A percentile compares a stretch with the other conserved stretches of the same genome.
phyloP scores from a whole-genome alignment of 2,113 vertebrate genomes.

The Ptilorrhoa leucosticta region DNA sequence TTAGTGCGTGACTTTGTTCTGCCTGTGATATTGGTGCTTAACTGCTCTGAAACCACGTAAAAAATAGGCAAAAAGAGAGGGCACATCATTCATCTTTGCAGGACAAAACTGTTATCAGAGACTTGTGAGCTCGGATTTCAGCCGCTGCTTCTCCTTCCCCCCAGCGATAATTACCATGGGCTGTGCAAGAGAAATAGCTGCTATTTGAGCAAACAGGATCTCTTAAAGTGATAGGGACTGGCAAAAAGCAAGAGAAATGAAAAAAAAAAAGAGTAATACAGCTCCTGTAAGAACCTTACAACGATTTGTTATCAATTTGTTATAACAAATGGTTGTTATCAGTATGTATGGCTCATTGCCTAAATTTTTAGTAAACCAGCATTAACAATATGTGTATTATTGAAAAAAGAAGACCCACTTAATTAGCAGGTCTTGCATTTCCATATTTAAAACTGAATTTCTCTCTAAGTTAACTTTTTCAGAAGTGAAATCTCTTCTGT shows the following conservation, averaged over 20 bases:
- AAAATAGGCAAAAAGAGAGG: background rate
- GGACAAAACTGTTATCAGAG: background rate
- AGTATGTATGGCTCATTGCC: rapidly evolving
- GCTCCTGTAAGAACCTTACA: background rate
- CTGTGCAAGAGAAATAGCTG: background rate
- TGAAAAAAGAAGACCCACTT: background rate
- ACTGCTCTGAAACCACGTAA: background rate
- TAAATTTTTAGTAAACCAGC: background rate
- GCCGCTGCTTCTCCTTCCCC: background rate
- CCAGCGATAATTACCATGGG: background rate
- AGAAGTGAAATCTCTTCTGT: background rate
- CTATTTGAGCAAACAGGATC: background rate
- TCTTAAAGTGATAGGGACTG: background rate
- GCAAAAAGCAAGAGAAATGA: background rate
- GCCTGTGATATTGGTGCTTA: background rate
- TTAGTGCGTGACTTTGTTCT: background rate
- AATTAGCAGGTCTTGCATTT: background rate
- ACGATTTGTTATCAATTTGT: background rate
- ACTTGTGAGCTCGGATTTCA: background rate
- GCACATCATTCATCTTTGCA: background rate
- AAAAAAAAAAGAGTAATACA: background rate
- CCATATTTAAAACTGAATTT: background rate
- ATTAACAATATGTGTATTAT: background rate
- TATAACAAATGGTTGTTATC: background rate
- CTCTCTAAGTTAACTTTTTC: background rate